phyloP scores from a whole-genome alignment of 2,113 vertebrate species.

The Anolis carolinensis region DNA sequence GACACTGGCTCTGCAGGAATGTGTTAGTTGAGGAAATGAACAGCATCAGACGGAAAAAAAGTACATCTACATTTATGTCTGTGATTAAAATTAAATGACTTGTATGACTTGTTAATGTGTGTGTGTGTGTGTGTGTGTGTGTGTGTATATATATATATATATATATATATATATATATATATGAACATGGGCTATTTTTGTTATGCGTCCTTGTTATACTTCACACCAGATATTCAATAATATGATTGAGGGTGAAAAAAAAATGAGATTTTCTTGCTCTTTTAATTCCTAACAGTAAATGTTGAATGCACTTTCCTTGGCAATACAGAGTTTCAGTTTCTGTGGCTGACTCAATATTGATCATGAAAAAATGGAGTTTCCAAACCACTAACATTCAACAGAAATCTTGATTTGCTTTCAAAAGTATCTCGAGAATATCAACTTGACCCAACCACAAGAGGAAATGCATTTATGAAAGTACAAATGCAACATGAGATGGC shows the following conservation, averaged over 20 bases:
- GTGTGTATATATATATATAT: too few species aligned
- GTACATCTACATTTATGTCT: not conserved
- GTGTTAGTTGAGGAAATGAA: not conserved
- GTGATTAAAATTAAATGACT: not conserved
- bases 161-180: too few species aligned
- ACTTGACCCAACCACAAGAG: not conserved
- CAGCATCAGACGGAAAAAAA: not conserved
- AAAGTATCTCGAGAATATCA: constrained; percentile 7
- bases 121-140: too few species aligned
- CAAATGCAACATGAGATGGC: not conserved
- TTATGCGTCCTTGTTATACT: not conserved
- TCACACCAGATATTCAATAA: not conserved
- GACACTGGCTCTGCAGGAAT: not conserved
- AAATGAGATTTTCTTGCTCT: not conserved
- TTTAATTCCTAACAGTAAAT: not conserved
- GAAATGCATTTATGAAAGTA: not conserved
- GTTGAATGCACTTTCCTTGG: not conserved
- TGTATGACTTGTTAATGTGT: not conserved
- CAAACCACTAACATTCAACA: not conserved
- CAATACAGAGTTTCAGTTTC: not conserved
- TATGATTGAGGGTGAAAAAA: not conserved
- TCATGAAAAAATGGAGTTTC: not conserved
- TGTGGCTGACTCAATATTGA: constrained; percentile 14
- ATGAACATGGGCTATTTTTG: not conserved
- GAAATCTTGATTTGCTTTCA: constrained; percentile 27